Evolutionary conservation across 1,140 invertebrate species (phyloP).

Genomic region (Drosophila pandora): DNA sequence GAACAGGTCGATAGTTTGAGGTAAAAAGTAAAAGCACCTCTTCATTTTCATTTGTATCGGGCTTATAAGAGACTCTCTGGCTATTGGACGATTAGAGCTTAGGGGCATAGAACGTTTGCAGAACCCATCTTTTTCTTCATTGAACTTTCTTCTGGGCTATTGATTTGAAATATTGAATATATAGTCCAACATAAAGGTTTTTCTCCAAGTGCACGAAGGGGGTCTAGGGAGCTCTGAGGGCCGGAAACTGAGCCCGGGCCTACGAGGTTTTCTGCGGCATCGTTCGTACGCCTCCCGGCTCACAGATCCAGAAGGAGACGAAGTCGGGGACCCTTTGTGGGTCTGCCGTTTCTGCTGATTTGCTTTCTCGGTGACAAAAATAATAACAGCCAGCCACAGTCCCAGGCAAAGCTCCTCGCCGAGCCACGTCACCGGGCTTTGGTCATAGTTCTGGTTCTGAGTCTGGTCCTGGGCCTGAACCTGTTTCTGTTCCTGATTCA

Average conservation of each 20-base stretch:
- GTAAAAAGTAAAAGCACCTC: no score
- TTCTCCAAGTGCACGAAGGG: constrained; percentile 2
- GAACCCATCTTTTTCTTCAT: neutral
- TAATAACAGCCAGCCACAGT: constrained; percentile 77
- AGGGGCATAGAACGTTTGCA: no score
- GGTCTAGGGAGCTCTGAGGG: constrained; percentile 20
- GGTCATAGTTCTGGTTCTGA: constrained; percentile 16
- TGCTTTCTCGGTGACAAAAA: constrained; percentile 82
- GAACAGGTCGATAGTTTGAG: neutral
- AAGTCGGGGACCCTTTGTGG: constrained; percentile 59
- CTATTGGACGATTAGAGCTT: no score
- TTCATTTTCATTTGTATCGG: no score
- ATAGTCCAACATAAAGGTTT: neutral
- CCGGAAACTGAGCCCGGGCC: constrained; percentile 45
- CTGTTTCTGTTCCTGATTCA: neutral
- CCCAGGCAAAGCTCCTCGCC: constrained; percentile 47
- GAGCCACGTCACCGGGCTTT: constrained; percentile 28
- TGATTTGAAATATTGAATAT: no score
- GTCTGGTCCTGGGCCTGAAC: constrained; percentile 4
- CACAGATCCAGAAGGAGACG: neutral
- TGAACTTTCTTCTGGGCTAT: neutral
- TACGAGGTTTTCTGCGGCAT: constrained; percentile 52
- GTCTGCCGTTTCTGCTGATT: constrained; percentile 70
- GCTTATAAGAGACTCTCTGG: no score
- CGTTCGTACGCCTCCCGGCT: constrained; percentile 57